Base-by-base conservation (phyloP, 2,113 vertebrate genomes). In the Polypterus bichir region DNA sequence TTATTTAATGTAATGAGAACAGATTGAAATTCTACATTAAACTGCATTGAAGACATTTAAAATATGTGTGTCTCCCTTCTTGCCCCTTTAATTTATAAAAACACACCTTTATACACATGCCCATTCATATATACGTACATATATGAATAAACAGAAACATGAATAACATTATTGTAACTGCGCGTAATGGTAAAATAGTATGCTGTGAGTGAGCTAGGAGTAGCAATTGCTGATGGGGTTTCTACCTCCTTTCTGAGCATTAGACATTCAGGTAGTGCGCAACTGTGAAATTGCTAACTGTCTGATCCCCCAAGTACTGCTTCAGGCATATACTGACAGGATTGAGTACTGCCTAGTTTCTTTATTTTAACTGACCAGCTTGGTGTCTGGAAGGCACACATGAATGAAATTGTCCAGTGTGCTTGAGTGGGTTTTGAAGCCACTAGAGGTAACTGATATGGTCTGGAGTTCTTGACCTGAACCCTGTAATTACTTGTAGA, bases 401-500 rank as follows among this genome's bases (percentile, higher is more conserved):
- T 64, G 68, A 78, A 74, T 62, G 80, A 68, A 72, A 76, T 55
- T 62, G 64, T 67, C 67, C 65, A 46, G 77, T 4, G 71, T 85
- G 27, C 27, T 27, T 86, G 70, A 71, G 71, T 81, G 76, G 83
- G 70, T 72, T 74, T 77, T 68, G 66, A 69, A 74, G 70, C 66
- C 48, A 66, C 63, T 73, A 74, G 69, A 9, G 80, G 86, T 86
- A 90, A 91, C 83, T 77, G 73, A 86, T 89, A 81, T 62, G 73
- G 70, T 67, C 71, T 77, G 66, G 65, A 80, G 77, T 69, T 78
- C 85, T 86, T 85, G 83, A 90, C 85, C 85, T 62, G 70, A 73
- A 64, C 70, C 86, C 86, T 84, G 74, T 90, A 89, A 90, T 92
- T 90, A 89, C 85, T 80, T 83, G 79, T 65, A 49, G 44, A 68